Percentiles rank a stretch among this genome's conserved stretches.
These are phyloP conservation scores for Steinernema hermaphroditum DNA, from an alignment of 2,888 invertebrate genomes.

Conservation along the genomic window DNA sequence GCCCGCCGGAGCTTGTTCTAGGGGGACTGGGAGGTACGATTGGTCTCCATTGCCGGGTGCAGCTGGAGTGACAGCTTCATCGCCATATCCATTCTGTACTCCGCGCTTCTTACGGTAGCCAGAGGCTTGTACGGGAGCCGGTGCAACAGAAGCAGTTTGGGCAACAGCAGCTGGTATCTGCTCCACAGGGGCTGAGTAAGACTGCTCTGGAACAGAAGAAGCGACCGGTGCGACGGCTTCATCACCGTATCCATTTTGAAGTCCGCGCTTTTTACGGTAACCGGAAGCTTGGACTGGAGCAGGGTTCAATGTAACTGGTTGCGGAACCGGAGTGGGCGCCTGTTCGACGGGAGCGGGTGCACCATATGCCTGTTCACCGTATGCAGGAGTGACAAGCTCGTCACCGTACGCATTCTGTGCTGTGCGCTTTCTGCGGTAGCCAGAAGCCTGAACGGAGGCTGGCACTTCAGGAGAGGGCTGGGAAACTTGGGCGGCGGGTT, in stretches of 20 bases:
- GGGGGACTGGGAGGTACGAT: conserved; percentile 34
- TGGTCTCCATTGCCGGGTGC: conserved; percentile 38
- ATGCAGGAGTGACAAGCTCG: conserved; percentile 39
- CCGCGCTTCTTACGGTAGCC: conserved; percentile 45
- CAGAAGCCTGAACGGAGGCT: conserved; percentile 42
- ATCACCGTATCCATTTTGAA: conserved; percentile 50
- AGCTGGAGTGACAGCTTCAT: conserved; percentile 40
- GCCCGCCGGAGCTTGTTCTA: conserved; percentile 30
- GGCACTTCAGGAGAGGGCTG: conserved; percentile 3
- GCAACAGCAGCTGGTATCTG: conserved; percentile 31
- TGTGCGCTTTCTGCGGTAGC: conserved; percentile 43
- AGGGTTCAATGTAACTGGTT: background rate
- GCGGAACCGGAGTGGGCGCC: conserved; percentile 29
- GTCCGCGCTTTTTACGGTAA: conserved; percentile 42
- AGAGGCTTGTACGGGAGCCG: conserved; percentile 40
- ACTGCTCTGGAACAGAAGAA: background rate
- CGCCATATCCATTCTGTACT: conserved; percentile 49
- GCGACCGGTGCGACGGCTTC: conserved; percentile 43
- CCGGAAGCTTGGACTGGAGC: conserved; percentile 43
- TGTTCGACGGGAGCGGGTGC: conserved; percentile 33
- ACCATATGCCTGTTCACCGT: conserved; percentile 38
- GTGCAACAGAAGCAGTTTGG: conserved; percentile 11
- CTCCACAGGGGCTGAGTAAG: conserved; percentile 29
- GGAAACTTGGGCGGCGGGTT: conserved; percentile 4
- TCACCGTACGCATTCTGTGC: conserved; percentile 51